These are phyloP conservation scores for Myotis vivesi DNA, from an alignment of 2,797 vertebrate genomes.

Conservation along the genomic window DNA sequence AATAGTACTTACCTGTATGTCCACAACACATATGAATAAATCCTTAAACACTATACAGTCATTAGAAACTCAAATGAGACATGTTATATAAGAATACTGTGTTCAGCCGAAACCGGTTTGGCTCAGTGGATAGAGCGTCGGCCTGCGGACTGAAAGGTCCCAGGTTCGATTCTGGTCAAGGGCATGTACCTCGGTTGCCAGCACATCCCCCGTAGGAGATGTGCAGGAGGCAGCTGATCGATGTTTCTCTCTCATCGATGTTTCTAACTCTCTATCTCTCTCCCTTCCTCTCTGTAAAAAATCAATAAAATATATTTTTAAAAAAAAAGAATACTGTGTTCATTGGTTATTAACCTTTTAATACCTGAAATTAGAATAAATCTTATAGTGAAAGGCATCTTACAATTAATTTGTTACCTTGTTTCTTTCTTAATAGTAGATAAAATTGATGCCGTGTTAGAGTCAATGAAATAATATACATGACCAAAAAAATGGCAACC, in stretches of 20 bases:
- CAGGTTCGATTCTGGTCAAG: no score
- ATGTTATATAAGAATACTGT: constrained; percentile 23
- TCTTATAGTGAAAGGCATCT: not conserved
- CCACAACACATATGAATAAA: constrained; percentile 35
- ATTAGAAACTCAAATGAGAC: constrained; percentile 15
- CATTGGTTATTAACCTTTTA: constrained; percentile 17
- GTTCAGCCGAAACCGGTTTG: no score
- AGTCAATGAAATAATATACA: not conserved
- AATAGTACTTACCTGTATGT: not conserved
- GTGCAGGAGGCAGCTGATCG: no score
- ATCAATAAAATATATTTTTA: no score
- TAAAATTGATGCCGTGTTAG: not conserved
- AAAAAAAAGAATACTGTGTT: constrained; percentile 19
- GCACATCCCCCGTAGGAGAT: no score
- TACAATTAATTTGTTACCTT: not conserved
- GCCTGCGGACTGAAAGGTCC: no score
- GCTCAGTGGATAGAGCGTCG: no score
- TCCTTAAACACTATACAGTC: not conserved
- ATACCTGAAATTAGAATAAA: constrained; percentile 21
- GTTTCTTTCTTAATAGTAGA: constrained; percentile 24
- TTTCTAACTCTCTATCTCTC: no score
- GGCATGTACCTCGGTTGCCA: no score
- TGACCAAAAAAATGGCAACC: not conserved
- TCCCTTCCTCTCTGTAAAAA: no score
- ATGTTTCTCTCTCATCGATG: no score